phyloP scores from a whole-genome alignment of 2,797 vertebrate genomes.

The Sebastes umbrosus region DNA sequence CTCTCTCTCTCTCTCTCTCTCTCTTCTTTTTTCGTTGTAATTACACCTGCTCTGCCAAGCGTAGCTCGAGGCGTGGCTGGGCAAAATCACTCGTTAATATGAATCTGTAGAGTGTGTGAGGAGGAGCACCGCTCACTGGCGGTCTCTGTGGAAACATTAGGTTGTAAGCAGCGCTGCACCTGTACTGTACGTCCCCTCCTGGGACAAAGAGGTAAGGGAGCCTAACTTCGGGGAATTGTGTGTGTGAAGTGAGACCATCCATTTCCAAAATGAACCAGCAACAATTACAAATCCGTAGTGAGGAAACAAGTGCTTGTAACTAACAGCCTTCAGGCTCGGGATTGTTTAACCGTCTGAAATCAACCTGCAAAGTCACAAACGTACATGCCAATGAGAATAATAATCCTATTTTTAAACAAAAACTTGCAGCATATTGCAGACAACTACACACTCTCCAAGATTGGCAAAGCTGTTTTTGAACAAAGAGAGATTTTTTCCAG shows the following conservation, averaged over 20 bases:
- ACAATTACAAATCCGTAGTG: constrained; percentile 42
- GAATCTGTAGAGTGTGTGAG: constrained; percentile 74
- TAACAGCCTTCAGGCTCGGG: background rate
- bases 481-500: constrained; percentile 30
- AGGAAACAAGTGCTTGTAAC: constrained; percentile 25
- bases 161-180: constrained; percentile 75
- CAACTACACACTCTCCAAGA: background rate
- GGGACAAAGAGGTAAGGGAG: constrained; percentile 57
- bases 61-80: constrained; percentile 72
- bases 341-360: background rate
- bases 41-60: constrained; percentile 78
- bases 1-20: constrained; percentile 33
- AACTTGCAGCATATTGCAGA: background rate
- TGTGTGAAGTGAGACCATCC: constrained; percentile 43
- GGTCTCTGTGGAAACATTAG: constrained; percentile 87
- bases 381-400: background rate
- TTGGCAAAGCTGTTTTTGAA: constrained; percentile 16
- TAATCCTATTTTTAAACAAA: background rate
- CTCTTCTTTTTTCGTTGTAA: constrained; percentile 54
- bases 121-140: constrained; percentile 71
- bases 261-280: constrained; percentile 53
- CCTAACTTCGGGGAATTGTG: constrained; percentile 52
- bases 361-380: background rate
- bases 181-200: constrained; percentile 66
- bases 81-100: constrained; percentile 76